Evolutionary conservation across 2,888 invertebrate genomes (phyloP), one percentile per base, ranked within the genome.

Genomic region (Dicyrtoma fusca): DNA sequence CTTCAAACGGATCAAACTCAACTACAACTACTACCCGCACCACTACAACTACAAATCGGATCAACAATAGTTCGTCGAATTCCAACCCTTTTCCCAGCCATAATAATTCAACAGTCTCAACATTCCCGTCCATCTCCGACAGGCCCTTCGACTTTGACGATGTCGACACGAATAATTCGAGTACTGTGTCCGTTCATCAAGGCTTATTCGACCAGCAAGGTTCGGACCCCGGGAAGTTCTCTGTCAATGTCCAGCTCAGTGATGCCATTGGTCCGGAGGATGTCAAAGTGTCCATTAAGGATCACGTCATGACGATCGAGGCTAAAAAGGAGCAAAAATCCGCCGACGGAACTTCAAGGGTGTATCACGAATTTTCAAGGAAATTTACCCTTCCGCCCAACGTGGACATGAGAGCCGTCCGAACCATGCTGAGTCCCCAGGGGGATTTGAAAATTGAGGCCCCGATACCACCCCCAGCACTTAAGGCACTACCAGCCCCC

Each of bases 401-500:
- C 34, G 70, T 82, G 11, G 79, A 82, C 25, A 17, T 64, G 1
- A 65, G 75, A 3, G 74, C 76, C 34, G 73, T 82, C 57, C 81
- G 81, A 65, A 80, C 81, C 8, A 53, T 76, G 23, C 65, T 81
- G 25, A 71, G 75, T 10, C 69, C 74, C 4, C 79, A 81, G 26
- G 82, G 81, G 17, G 64, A 80, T 19, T 71, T 82, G n/a, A 75
- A 75, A 23, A 78, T 82, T 68, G 81, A 82, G 64, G 82, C 81
- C 14, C 77, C 81, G 0, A 70, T 79, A 19, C 73, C 73, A 51
- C 55, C 68, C 25, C 26, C 68, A 19, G 51, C 26, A 19, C 68
- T n/a, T 4, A 25, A 14, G 26, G 34, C 34, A 5, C 8, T 34
- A 8, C 34, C 34, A 5, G 34, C 34, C 8, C 34, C 34, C 3